Conservation (phyloP, 2,888 invertebrate genomes). For the Hipparchia sbordonii region DNA sequence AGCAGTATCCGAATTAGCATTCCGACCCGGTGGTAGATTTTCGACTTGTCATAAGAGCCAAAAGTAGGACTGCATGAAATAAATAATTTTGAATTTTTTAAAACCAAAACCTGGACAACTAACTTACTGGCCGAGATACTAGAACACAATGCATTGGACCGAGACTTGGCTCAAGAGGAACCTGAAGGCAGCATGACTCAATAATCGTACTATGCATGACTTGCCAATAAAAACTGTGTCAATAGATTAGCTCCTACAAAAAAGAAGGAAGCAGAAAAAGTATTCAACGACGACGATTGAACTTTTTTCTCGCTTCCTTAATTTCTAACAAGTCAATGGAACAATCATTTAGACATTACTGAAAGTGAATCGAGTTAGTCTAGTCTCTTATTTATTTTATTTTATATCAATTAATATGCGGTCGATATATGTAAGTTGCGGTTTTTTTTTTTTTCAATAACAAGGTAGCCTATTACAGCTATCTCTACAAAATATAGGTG, state of each 20-base stretch:
- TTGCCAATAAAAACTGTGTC: not conserved
- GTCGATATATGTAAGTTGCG: not conserved
- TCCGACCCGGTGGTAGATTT: too few relatives aligned
- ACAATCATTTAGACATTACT: not conserved
- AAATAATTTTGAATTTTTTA: too few relatives aligned
- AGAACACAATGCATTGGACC: too few relatives aligned
- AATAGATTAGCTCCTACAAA: not conserved
- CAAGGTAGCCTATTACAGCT: too few relatives aligned
- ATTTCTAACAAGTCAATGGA: not conserved
- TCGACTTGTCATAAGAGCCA: too few relatives aligned
- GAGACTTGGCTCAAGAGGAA: too few relatives aligned
- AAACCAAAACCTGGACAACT: too few relatives aligned
- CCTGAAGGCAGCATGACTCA: too few relatives aligned
- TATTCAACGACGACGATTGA: not conserved
- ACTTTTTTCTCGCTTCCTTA: not conserved
- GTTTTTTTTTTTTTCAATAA: not conserved
- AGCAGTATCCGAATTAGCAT: too few relatives aligned
- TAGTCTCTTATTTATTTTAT: not conserved
- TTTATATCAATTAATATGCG: not conserved
- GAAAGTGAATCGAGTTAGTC: not conserved
- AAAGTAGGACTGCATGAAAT: too few relatives aligned
- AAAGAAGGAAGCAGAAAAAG: conserved; percentile 3
- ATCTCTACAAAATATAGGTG: too few relatives aligned
- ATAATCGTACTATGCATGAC: not conserved
- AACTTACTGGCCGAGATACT: too few relatives aligned